phyloP scores from a whole-genome alignment of 2,797 vertebrate species.

The Orestias chungarensis region DNA sequence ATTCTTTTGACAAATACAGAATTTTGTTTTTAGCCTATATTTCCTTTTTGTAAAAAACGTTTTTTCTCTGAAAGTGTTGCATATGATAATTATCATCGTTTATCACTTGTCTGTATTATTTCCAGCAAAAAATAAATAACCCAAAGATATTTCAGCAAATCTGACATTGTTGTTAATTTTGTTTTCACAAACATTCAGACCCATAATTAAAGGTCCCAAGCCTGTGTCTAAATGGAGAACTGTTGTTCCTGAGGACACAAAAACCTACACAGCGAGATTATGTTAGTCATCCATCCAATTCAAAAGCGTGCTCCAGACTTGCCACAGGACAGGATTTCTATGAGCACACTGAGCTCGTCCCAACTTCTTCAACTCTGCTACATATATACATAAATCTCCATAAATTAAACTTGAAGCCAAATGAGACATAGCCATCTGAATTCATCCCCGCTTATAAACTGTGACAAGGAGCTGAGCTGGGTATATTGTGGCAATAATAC shows the following conservation, averaged over 20 bases:
- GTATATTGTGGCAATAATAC: constrained; percentile 68
- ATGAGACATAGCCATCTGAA: constrained; percentile 61
- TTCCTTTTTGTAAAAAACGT: background rate
- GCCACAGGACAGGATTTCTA: constrained; percentile 66
- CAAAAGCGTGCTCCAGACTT: constrained; percentile 42
- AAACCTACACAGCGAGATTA: constrained; percentile 37
- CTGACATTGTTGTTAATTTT: background rate
- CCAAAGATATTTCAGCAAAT: background rate
- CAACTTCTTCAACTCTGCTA: constrained; percentile 55
- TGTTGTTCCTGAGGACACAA: constrained; percentile 30
- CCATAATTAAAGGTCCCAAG: constrained; percentile 12
- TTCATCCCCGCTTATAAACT: constrained; percentile 60
- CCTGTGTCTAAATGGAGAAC: constrained; percentile 22
- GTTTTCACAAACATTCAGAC: background rate
- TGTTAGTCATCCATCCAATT: constrained; percentile 53
- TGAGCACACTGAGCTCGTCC: constrained; percentile 48
- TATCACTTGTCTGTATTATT: background rate
- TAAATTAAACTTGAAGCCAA: constrained; percentile 71
- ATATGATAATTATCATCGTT: background rate
- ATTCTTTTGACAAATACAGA: background rate
- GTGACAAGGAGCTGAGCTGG: constrained; percentile 57
- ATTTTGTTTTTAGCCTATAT: background rate
- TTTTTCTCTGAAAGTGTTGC: background rate
- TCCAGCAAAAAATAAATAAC: background rate
- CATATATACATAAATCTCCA: constrained; percentile 71